phyloP scores from a whole-genome alignment of 2,888 invertebrate genomes.

The Stenodera caucasica region DNA sequence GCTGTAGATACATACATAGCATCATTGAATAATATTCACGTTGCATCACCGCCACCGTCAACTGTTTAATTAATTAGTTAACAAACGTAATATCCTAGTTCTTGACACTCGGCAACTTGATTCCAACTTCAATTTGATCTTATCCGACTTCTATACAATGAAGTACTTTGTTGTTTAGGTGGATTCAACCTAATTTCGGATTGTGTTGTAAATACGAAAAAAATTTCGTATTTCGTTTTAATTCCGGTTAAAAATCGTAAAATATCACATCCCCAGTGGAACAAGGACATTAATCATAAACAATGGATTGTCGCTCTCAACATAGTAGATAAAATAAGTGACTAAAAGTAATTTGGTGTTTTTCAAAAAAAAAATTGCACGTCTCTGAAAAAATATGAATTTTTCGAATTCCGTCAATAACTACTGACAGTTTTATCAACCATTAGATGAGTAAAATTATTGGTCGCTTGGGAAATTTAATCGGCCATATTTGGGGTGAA shows the following conservation, averaged over 20 bases:
- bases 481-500: too few species aligned
- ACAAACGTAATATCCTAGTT: neutral
- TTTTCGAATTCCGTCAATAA: too few species aligned
- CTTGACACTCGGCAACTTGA: neutral
- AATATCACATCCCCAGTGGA: conserved; percentile 39
- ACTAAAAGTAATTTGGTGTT: neutral
- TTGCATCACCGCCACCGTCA: neutral
- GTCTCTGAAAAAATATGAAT: too few species aligned
- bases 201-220: too few species aligned
- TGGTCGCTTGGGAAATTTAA: neutral
- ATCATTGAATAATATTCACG: neutral
- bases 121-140: neutral
- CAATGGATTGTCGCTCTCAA: conserved; percentile 43
- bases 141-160: too few species aligned
- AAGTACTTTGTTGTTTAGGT: too few species aligned
- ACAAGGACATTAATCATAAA: conserved; percentile 47
- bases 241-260: conserved; percentile 30
- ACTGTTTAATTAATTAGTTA: neutral
- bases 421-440: neutral
- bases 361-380: neutral
- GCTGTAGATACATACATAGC: too few species aligned
- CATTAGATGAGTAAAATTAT: neutral
- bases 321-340: conserved; percentile 32
- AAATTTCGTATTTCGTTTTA: too few species aligned
- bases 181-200: too few species aligned